These are phyloP conservation scores for Eupithecia abbreviata DNA, from an alignment of 2,888 invertebrate genomes.

Conservation along the genomic window DNA sequence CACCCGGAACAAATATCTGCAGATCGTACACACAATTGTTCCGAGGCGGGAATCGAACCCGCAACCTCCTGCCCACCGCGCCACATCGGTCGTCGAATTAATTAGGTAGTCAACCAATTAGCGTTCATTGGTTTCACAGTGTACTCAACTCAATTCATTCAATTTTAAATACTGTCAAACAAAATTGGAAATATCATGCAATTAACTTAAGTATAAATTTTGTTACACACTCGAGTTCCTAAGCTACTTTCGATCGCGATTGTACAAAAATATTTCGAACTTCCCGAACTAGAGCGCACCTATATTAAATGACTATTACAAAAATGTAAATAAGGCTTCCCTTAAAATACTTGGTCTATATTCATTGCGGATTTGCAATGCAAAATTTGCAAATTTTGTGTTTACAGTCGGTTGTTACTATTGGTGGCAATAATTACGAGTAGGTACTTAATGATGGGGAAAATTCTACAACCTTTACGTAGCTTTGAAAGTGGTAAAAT, in stretches of 20 bases:
- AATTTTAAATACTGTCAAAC: neutral
- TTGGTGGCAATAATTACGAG: conserved; percentile 7
- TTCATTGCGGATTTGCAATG: conserved; percentile 44
- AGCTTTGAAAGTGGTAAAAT: neutral
- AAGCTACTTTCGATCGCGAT: conserved; percentile 15
- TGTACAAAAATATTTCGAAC: conserved; percentile 17
- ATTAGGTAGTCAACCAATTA: neutral
- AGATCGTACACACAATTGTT: too few species aligned
- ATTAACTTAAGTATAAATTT: neutral
- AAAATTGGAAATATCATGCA: neutral
- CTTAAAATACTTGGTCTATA: conserved; percentile 39
- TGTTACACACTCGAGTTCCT: neutral
- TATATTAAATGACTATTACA: conserved; percentile 33
- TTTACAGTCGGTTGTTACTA: conserved; percentile 13
- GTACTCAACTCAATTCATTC: neutral
- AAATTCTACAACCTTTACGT: neutral
- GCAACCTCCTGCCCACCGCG: too few species aligned
- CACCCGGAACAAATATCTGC: too few species aligned
- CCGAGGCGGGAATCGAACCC: too few species aligned
- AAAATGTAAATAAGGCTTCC: conserved; percentile 41
- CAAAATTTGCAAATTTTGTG: conserved; percentile 37
- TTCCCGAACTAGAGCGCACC: neutral
- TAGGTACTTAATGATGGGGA: neutral
- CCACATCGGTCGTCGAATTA: too few species aligned
- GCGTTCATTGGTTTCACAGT: neutral